Evolutionary conservation across 2,113 vertebrate genomes (phyloP).

Genomic region (Anas platyrhynchos): DNA sequence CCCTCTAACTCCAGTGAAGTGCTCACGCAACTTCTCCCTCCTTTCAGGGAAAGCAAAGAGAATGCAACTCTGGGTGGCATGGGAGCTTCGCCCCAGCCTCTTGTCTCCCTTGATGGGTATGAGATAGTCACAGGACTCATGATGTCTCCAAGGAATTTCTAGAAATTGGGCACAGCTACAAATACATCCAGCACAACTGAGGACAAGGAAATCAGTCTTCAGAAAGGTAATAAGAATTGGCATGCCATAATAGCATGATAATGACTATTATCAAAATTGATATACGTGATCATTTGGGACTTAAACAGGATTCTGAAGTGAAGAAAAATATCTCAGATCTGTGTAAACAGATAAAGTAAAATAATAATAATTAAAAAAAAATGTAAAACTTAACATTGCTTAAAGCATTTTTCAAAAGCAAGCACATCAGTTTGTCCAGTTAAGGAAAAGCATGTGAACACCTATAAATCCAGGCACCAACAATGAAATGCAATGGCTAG

Average conservation of each 20-base stretch:
- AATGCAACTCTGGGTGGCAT: accelerated
- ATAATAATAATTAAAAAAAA: background rate
- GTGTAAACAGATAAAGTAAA: background rate
- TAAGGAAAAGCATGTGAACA: background rate
- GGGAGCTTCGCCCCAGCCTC: background rate
- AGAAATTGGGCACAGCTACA: background rate
- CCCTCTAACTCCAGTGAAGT: background rate
- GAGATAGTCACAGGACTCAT: background rate
- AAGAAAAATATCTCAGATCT: background rate
- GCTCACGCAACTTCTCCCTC: background rate
- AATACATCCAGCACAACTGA: background rate
- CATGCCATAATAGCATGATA: background rate
- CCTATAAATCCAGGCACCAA: background rate
- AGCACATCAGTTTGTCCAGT: background rate
- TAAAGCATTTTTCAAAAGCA: background rate
- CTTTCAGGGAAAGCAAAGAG: accelerated
- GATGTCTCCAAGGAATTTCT: background rate
- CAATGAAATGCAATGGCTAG: accelerated
- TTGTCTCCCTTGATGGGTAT: background rate
- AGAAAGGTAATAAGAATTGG: background rate
- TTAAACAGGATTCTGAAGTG: background rate
- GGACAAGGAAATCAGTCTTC: background rate
- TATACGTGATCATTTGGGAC: background rate
- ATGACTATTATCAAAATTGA: background rate
- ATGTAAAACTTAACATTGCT: background rate